Conservation (phyloP, 2,113 vertebrate species). For the Cichladusa arquata region DNA sequence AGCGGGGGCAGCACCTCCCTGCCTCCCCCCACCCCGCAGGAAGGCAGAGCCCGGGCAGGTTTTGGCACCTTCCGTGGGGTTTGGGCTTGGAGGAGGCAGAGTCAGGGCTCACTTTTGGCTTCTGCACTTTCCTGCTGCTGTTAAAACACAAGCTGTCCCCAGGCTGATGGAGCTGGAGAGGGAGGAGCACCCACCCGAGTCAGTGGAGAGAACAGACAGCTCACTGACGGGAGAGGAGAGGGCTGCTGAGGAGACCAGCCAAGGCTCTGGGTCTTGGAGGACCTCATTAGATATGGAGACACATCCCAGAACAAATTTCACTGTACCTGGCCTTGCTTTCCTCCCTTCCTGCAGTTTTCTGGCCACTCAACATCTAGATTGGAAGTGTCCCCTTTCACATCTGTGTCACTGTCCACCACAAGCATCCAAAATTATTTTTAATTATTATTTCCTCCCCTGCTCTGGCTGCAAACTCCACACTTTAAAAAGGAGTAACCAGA, state of each 20-base stretch:
- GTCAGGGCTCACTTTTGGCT: neutral
- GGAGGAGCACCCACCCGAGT: neutral
- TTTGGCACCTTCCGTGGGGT: rapidly evolving
- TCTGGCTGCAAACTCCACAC: rapidly evolving
- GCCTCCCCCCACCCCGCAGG: rapidly evolving
- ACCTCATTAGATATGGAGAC: neutral
- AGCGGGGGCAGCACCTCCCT: neutral
- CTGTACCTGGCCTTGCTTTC: rapidly evolving
- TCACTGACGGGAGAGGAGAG: neutral
- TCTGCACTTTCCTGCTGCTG: neutral
- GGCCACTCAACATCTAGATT: neutral
- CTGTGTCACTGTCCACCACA: neutral
- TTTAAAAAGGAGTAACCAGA: conserved; percentile 39
- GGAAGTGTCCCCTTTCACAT: neutral
- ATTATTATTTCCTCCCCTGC: neutral
- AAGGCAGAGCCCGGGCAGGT: neutral
- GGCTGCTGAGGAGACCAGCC: neutral
- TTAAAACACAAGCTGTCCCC: neutral
- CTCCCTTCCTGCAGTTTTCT: neutral
- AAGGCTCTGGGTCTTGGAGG: neutral
- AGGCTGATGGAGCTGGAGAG: neutral
- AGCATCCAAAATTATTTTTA: neutral
- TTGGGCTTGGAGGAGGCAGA: neutral
- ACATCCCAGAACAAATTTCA: neutral
- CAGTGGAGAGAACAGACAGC: neutral